Evolutionary conservation across 2,113 vertebrate genomes (phyloP).

Genomic region (Myocastor coypus): DNA sequence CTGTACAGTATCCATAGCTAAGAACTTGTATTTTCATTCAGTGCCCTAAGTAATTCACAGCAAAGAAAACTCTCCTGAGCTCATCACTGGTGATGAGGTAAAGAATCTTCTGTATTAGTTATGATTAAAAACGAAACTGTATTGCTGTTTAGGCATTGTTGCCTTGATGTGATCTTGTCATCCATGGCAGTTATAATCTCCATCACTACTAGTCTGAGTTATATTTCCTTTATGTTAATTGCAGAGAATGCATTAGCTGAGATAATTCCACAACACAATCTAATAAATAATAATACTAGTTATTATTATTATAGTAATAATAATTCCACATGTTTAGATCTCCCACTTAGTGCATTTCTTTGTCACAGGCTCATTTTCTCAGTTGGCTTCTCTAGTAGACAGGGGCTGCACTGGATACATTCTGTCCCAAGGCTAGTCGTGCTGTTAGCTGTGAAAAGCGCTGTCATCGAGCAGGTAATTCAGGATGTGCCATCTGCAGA

Average conservation of each 20-base stretch:
- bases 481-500: background rate
- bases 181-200: too few relatives aligned
- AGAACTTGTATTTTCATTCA: background rate
- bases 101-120: background rate
- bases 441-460: fast-evolving
- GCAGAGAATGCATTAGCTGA: background rate
- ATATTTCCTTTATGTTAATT: background rate
- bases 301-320: too few relatives aligned
- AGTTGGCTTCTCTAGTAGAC: background rate
- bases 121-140: background rate
- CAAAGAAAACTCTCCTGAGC: background rate
- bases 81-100: background rate
- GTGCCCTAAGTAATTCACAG: background rate
- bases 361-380: background rate
- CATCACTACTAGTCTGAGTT: background rate
- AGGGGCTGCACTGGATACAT: fast-evolving
- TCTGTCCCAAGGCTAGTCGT: background rate
- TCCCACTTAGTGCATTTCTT: background rate
- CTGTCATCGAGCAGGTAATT: background rate
- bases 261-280: background rate
- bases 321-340: background rate
- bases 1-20: background rate
- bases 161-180: background rate
- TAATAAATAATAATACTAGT: too few relatives aligned
- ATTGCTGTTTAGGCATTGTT: background rate